Base-by-base conservation (phyloP, 2,888 invertebrate species). In the Hedychridium roseum region DNA sequence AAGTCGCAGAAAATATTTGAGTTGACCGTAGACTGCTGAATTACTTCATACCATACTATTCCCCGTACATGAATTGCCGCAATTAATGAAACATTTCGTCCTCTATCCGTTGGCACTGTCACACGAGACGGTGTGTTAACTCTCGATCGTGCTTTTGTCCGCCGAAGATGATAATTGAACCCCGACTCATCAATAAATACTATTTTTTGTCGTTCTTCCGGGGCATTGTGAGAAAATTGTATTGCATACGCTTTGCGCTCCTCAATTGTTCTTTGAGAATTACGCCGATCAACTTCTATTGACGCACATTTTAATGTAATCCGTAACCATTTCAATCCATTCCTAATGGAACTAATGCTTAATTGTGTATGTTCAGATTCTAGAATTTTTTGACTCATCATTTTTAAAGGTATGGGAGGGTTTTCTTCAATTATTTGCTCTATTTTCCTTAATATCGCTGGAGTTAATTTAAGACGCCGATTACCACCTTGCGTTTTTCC, bases 11-110 rank as follows among this genome's bases (percentile, higher is more conserved):
- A 30, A 30, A 30, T 30, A 30, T 30, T 30, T 30, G 12, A 30
- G 12, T 7, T 30, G 4, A 30, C 11, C 12, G 11, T n/a, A n/a
- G n/a, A 30, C 6, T 11, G 30, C 11, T 7, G n/a, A 30, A 30
- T 30, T 30, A 30, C 30, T 30, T 30, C 30, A 30, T 30, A n/a
- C 30, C 30, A 30, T 12, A 30, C 30, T 7, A n/a, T 30, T 30
- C 11, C 30, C 4, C 11, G 30, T n/a, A 30, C 11, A 30, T 30
- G 6, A 4, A 30, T 30, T 30, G 30, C 30, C 6, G 30, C 30
- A 30, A 30, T 30, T 30, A 30, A 6, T 7, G 11, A 30, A 30
- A 11, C 11, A 30, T 30, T 30, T 30, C 30, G 30, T 30, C 11
- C 30, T 12, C 11, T 30, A 30, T n/a, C 6, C 11, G 30, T 30